Percentiles rank a stretch among this genome's conserved stretches.
Evolutionary conservation across 2,113 vertebrate species (phyloP).

Genomic region (Speoplatyrhinus poulsoni): DNA sequence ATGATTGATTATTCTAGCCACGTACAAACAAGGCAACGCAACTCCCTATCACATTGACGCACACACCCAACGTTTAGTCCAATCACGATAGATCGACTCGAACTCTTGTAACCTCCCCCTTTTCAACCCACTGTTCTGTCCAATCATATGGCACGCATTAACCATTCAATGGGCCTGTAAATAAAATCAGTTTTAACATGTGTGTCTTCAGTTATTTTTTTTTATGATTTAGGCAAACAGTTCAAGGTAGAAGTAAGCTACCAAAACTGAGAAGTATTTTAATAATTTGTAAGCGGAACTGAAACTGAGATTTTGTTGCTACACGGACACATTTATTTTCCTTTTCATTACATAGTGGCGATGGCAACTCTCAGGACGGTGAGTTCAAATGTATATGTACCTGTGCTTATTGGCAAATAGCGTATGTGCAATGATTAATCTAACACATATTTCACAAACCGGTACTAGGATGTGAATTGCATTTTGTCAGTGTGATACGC

Average conservation of each 20-base stretch:
- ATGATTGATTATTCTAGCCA: not conserved
- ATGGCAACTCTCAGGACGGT: conserved; percentile 78
- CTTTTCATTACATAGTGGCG: conserved; percentile 28
- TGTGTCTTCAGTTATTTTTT: too few species aligned
- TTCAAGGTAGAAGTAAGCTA: too few species aligned
- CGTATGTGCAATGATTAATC: not conserved
- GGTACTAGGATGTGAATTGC: too few species aligned
- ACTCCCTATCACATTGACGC: not conserved
- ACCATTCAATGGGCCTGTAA: not conserved
- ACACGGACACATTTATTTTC: conserved; percentile 48
- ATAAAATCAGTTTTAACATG: too few species aligned
- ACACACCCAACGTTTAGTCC: conserved; percentile 44
- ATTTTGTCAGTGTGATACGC: too few species aligned
- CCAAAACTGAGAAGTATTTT: not conserved
- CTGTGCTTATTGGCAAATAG: not conserved
- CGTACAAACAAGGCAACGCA: not conserved
- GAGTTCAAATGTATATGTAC: conserved; percentile 56
- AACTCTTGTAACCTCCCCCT: conserved; percentile 40
- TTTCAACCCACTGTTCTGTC: conserved; percentile 14
- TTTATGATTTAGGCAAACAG: too few species aligned
- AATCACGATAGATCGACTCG: conserved; percentile 46
- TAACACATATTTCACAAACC: too few species aligned
- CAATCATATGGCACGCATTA: conserved; percentile 42
- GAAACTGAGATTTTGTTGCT: conserved; percentile 54
- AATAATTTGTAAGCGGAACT: conserved; percentile 63